A percentile compares a stretch with the other conserved stretches of the same genome.
These are phyloP conservation scores for Apomyelois bistriatella DNA, from an alignment of 2,888 invertebrate genomes.

Conservation along the genomic window DNA sequence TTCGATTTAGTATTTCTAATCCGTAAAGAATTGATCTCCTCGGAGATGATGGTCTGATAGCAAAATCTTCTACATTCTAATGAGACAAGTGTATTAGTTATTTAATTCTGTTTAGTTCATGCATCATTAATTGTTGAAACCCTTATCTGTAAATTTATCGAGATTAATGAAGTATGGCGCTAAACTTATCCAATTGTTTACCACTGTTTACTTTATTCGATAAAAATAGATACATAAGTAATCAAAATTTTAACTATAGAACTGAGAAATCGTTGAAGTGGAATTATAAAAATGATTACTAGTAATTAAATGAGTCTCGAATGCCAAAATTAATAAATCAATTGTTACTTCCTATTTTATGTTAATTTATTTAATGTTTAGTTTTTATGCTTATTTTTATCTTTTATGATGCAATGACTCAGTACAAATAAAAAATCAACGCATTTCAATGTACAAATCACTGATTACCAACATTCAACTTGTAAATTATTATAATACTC, in stretches of 20 bases:
- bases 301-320: not conserved
- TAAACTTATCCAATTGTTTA: not conserved
- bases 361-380: conserved; percentile 24
- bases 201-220: not conserved
- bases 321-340: conserved; percentile 7
- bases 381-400: conserved; percentile 12
- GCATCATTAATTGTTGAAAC: not conserved
- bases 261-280: too few relatives aligned
- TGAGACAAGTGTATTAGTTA: not conserved
- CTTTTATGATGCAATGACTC: conserved; percentile 27
- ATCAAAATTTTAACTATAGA: too few relatives aligned
- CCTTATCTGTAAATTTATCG: not conserved
- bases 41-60: too few relatives aligned
- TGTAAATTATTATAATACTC: conserved; percentile 38
- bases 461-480: conserved; percentile 21
- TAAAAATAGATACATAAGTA: too few relatives aligned
- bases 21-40: too few relatives aligned
- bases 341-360: conserved; percentile 27
- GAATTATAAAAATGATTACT: not conserved
- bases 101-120: not conserved
- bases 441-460: conserved; percentile 50
- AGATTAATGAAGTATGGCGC: not conserved
- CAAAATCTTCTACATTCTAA: not conserved
- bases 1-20: too few relatives aligned
- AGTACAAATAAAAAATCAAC: conserved; percentile 45